A percentile compares a stretch with the other conserved stretches of the same genome.
Conservation (phyloP, 1,140 invertebrate species). For the Probaryconus sp. region DNA sequence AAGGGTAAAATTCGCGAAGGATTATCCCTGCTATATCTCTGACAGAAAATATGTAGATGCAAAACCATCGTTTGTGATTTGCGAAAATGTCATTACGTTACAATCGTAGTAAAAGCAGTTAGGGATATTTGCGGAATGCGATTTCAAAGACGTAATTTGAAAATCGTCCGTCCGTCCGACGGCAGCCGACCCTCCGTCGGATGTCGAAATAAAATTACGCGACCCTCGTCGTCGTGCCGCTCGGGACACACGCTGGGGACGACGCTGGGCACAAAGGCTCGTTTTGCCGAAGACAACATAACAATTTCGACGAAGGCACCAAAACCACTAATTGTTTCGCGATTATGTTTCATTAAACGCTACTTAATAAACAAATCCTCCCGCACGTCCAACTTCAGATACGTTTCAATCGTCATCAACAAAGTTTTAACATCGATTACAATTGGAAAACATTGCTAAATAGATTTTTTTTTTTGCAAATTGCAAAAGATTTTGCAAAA, state of each 20-base stretch:
- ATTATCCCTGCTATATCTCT: conserved; percentile 30
- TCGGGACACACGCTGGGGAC: conserved; percentile 60
- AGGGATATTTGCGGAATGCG: conserved; percentile 67
- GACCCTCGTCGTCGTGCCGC: no score
- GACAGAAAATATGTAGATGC: conserved; percentile 46
- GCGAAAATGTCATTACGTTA: conserved; percentile 53
- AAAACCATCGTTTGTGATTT: conserved; percentile 39
- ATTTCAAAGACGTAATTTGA: conserved; percentile 78
- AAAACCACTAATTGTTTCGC: conserved; percentile 77
- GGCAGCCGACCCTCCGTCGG: conserved; percentile 77
- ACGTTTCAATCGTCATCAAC: not conserved
- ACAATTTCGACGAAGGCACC: conserved; percentile 73
- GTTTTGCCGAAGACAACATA: conserved; percentile 73
- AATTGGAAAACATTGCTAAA: no score
- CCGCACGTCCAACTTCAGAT: not conserved
- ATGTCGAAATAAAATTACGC: conserved; percentile 78
- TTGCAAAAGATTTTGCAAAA: no score
- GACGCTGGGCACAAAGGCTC: conserved; percentile 74
- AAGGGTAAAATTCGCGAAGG: no score
- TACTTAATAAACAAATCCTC: conserved; percentile 72
- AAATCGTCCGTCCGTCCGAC: conserved; percentile 76
- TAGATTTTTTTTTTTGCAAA: no score
- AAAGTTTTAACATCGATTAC: conserved; percentile 26
- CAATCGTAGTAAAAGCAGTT: conserved; percentile 44
- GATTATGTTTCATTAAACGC: conserved; percentile 77